phyloP scores from a whole-genome alignment of 1,140 invertebrate species.

The Drosophila athabasca region DNA sequence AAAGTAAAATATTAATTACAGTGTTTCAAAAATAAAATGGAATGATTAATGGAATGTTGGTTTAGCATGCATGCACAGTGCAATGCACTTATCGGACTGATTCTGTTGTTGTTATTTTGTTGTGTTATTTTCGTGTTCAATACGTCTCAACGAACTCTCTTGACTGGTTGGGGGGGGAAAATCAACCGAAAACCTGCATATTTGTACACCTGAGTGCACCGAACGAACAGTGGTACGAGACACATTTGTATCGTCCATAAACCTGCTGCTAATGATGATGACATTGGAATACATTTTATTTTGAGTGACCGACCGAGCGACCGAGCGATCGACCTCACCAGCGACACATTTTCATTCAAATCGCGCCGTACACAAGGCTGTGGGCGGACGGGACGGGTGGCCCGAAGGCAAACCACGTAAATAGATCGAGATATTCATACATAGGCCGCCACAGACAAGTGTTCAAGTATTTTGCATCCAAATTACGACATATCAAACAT shows the following conservation, averaged over 20 bases:
- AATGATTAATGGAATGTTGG: conserved; percentile 12
- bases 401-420: conserved; percentile 64
- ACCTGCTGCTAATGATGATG: conserved; percentile 17
- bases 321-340: conserved; percentile 37
- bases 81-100: conserved; percentile 49
- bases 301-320: conserved; percentile 22
- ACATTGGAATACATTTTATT: conserved; percentile 63
- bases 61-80: conserved; percentile 40
- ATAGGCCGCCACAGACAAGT: neutral
- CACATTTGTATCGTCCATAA: neutral
- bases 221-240: conserved; percentile 22
- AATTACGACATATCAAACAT: neutral
- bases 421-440: conserved; percentile 39
- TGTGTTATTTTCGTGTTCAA: conserved; percentile 45
- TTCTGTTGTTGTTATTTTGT: conserved; percentile 4
- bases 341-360: conserved; percentile 67
- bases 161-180: neutral
- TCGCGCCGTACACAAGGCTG: conserved; percentile 57
- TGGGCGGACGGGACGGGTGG: neutral
- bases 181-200: conserved; percentile 22
- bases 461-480: conserved; percentile 2
- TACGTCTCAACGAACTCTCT: conserved; percentile 75
- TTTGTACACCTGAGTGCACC: no score
- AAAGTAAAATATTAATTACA: conserved; percentile 61
- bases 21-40: conserved; percentile 49